Evolutionary conservation across 2,888 invertebrate genomes (phyloP).

Genomic region (Dysmachus trigonus): DNA sequence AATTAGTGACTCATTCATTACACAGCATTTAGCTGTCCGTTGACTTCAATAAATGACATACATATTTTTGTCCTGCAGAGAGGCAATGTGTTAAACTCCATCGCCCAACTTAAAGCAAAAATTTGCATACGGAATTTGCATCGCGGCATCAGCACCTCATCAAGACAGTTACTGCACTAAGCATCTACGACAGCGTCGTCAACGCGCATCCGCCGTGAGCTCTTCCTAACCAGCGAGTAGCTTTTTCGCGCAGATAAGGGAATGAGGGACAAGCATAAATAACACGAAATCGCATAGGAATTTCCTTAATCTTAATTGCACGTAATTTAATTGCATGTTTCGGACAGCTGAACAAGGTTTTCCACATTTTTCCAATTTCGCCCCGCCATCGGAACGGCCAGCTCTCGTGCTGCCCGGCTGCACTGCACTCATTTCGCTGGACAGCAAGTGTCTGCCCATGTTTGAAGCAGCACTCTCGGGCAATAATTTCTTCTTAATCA

Average conservation of each 20-base stretch:
- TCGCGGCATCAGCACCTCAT: slow-evolving; percentile 41
- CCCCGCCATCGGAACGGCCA: background rate
- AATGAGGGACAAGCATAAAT: slow-evolving; percentile 21
- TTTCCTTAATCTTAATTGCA: slow-evolving; percentile 54
- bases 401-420: background rate
- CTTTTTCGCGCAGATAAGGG: background rate
- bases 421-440: slow-evolving; percentile 30
- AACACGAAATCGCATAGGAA: slow-evolving; percentile 36
- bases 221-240: background rate
- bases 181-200: background rate
- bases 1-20: slow-evolving; percentile 3
- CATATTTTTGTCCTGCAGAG: background rate
- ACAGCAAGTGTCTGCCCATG: slow-evolving; percentile 43
- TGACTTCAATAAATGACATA: background rate
- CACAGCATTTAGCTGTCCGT: background rate
- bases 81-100: background rate
- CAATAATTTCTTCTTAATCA: slow-evolving; percentile 50
- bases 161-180: slow-evolving; percentile 26
- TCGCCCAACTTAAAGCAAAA: background rate
- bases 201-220: background rate
- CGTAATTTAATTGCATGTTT: slow-evolving; percentile 54
- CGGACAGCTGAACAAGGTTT: slow-evolving; percentile 53
- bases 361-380: slow-evolving; percentile 50
- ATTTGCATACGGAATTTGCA: slow-evolving; percentile 24
- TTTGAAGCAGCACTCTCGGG: slow-evolving; percentile 39